Evolutionary conservation across 1,140 invertebrate genomes (phyloP), one percentile per base, ranked within the genome.

Genomic region (Chelonus insularis): DNA sequence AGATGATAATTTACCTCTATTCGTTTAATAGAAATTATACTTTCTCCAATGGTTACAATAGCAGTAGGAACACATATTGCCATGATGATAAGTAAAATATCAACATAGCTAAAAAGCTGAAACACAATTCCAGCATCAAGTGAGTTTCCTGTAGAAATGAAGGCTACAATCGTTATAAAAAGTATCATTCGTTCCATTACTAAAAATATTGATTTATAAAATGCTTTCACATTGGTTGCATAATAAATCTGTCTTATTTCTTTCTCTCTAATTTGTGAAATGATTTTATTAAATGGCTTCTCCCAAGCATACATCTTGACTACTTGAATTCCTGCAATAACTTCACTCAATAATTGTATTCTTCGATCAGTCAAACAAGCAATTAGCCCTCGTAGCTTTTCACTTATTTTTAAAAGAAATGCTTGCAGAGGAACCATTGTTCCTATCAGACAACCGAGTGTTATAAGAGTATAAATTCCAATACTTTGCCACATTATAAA

Each of bases 221-320:
- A 78, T 18, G 87, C 90, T 57, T 88, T 84, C 6, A 94, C 77
- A 68, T 91, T 88, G 0, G 89, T 87, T 1, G 89, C 83, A 18
- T 84, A 83, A 12, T 83, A 86, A 32, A 95, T 86, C 41, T 86
- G 83, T 25, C 84, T 78, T 23, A 93, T 86, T 78, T 94, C 91
- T 18, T 82, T 72, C 7, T 80, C 78, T 62, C 90, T 73, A 2
- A 82, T 82, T 6, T 69, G 54, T 4, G 80, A 77, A 0, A 88
- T 82, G 0, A 88, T 79, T 23, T 80, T 81, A 56, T 84, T 82
- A 57, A 91, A 90, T 2, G 89, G 87, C 58, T 84, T 85, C 68
- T 91, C 89, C 89, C 89, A 91, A 1, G 88, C 86, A 66, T 91
- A 91, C 89, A 93, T 92, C 80, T 93, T 93, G 14, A 94, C 89